phyloP scores from a whole-genome alignment of 2,797 vertebrate genomes.

The Brachymystax lenok region DNA sequence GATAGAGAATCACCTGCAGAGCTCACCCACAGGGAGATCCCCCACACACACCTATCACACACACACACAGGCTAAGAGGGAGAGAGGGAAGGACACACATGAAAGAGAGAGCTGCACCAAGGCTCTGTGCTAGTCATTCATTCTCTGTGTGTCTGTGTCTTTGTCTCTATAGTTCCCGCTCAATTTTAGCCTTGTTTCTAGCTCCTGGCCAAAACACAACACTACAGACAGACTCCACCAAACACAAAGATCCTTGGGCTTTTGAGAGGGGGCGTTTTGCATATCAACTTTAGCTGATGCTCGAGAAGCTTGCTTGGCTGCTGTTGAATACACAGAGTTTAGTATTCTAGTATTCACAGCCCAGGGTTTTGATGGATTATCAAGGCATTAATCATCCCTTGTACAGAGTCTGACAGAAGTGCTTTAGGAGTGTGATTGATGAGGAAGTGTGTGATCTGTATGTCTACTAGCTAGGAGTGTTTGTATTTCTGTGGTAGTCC shows the following conservation, averaged over 20 bases:
- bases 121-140: not conserved
- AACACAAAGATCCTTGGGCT: not conserved
- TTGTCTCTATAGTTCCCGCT: not conserved
- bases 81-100: not conserved
- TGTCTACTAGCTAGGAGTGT: not conserved
- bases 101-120: not conserved
- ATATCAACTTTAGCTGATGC: not conserved
- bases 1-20: constrained; percentile 3
- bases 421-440: not conserved
- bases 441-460: not conserved
- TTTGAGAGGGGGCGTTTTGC: not conserved
- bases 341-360: not conserved
- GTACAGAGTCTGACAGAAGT: not conserved
- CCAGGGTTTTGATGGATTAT: not conserved
- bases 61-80: constrained; percentile 15
- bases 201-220: not conserved
- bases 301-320: not conserved
- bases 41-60: constrained; percentile 1
- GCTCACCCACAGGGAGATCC: constrained; percentile 9
- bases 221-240: not conserved
- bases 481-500: constrained; percentile 14
- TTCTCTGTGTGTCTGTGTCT: not conserved
- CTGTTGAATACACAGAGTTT: not conserved
- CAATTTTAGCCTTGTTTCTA: not conserved
- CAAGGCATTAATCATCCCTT: not conserved